These are phyloP conservation scores for Lasioglossum calceatum DNA, from an alignment of 2,888 invertebrate species.

Conservation along the genomic window DNA sequence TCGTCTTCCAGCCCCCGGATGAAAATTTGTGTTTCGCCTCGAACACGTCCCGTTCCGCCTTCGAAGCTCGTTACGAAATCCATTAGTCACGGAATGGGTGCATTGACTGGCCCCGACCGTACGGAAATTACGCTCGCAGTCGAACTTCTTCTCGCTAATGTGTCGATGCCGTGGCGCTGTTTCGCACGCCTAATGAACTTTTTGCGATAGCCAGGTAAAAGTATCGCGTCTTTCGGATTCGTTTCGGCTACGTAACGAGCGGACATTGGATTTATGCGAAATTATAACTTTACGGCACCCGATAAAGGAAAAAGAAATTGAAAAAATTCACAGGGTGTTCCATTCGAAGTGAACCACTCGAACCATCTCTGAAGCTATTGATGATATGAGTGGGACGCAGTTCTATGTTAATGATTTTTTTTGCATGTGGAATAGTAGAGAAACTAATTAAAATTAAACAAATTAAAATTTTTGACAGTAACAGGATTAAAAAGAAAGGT, in stretches of 20 bases:
- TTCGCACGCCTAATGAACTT: not conserved
- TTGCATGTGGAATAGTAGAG: not conserved
- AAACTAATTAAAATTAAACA: not conserved
- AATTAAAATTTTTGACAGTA: not conserved
- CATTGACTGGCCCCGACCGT: not conserved
- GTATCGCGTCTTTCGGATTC: not conserved
- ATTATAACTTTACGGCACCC: not conserved
- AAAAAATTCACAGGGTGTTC: not conserved
- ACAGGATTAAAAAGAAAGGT: too few relatives aligned
- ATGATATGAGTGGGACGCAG: not conserved
- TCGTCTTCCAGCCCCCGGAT: not conserved
- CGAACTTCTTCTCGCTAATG: conserved; percentile 10
- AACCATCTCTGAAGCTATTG: not conserved
- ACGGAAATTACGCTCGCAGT: conserved; percentile 2
- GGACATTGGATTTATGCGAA: not conserved
- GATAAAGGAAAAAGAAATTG: not conserved
- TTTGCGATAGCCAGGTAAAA: not conserved
- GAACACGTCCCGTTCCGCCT: conserved; percentile 29
- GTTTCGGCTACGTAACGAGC: not conserved
- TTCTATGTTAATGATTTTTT: not conserved
- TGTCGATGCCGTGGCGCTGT: not conserved
- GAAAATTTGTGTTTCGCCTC: not conserved
- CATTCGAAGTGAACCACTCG: not conserved
- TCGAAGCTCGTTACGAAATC: conserved; percentile 7
- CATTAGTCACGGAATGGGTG: conserved; percentile 8